Evolutionary conservation across 2,888 invertebrate genomes (phyloP), one percentile per base, ranked within the genome.

Genomic region (Urechis unicinctus): DNA sequence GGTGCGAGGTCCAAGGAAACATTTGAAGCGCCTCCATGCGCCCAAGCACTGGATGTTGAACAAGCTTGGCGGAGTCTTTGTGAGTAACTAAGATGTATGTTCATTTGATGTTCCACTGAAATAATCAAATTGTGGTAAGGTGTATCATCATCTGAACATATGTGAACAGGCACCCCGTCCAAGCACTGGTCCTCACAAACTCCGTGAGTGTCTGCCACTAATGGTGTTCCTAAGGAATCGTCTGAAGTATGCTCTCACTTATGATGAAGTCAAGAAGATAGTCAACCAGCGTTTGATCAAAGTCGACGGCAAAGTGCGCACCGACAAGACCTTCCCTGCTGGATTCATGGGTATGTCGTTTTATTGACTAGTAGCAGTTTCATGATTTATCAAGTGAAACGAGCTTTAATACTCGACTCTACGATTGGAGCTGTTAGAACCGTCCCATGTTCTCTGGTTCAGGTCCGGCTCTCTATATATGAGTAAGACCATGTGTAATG

Each of bases 31-130:
- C 82, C 85, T 98, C 75, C 88, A 91, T 80, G 98, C 98, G 59
- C 98, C 98, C 13, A 96, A 95, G 82, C 92, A 97, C 89, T 98
- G 98, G 98, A 97, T 99, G 96, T 86, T 98, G 85, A 97, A 96
- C 85, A 99, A 98, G 82, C 83, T 97, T 72, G 93, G 94, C 65
- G 97, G 97, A 77, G 93, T 91, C 58, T 97, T 92, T 79, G 79
- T 79, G 72, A 75, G 77, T 76, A 56, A 2, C 9, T 42, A 50
- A 3, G 5, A 21, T 31, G 4, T 5, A 4, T 50, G 6, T 48
- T 17, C 28, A 26, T 17, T 9, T 48, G 6, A 25, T 6, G 13
- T 48, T 13, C 9, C 6, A 9, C 26, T 48, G 25, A 9, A 26
- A 48, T 9, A 21, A 4, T 13, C 4, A 31, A 29, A 17, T 21